Evolutionary conservation across 2,113 vertebrate species (phyloP).

Genomic region (Platysternon megacephalum): DNA sequence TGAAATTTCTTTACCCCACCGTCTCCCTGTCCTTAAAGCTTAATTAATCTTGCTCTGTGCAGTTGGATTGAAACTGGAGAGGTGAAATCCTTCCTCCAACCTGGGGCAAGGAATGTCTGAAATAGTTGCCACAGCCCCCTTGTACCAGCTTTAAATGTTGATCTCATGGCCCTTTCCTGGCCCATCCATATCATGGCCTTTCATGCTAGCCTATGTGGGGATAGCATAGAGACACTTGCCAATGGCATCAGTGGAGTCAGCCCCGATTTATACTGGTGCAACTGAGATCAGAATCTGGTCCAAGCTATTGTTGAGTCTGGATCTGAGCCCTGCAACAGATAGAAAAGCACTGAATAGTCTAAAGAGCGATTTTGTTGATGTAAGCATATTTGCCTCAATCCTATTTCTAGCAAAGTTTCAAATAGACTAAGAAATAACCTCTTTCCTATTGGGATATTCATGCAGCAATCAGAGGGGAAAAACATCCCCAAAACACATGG

Average conservation of each 20-base stretch:
- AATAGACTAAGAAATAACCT: not conserved
- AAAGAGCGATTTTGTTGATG: not conserved
- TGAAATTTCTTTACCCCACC: not conserved
- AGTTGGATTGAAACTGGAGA: not conserved
- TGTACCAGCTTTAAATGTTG: not conserved
- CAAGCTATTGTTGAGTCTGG: not conserved
- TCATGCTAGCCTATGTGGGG: not conserved
- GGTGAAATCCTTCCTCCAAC: not conserved
- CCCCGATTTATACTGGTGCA: not conserved
- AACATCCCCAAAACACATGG: not conserved
- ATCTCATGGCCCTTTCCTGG: not conserved
- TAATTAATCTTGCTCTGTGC: not conserved
- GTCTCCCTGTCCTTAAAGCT: no score
- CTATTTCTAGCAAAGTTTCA: not conserved
- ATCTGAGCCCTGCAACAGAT: not conserved
- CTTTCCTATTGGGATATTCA: slow-evolving; percentile 5
- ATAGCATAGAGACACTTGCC: not conserved
- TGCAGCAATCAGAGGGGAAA: not conserved
- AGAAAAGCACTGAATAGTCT: not conserved
- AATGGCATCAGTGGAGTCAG: not conserved
- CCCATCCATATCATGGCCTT: not conserved
- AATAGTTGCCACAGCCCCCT: not conserved
- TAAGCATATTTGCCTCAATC: not conserved
- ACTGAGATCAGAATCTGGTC: no score
- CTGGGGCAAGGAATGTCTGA: not conserved